Evolutionary conservation across 1,140 invertebrate genomes (phyloP), one percentile per base, ranked within the genome.

Genomic region (Drosophila mayri): DNA sequence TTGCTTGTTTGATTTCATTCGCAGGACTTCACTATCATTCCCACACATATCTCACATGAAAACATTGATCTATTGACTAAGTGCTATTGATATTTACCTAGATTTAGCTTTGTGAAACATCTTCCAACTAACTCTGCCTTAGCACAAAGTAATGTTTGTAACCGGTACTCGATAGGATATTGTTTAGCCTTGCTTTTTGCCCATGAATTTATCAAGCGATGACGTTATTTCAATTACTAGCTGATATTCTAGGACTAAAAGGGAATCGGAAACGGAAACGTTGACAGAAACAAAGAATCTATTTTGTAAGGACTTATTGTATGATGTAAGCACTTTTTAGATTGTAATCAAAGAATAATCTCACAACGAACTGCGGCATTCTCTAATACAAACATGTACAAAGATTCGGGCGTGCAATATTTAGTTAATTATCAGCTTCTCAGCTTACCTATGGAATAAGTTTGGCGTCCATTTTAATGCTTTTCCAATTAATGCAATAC

Each of bases 71-170:
- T 54, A 84, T 72, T 81, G 71, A 55, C 61, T 84, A 84, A 88
- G 41, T 72, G 75, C 66, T 68, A 80, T 73, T 88, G 76, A 85
- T 62, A 75, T 70, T 59, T 47, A 81, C 52, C 7, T 71, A 87
- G 58, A 86, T 52, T 76, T 79, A 79, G 60, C 65, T 68, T 65
- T 52, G 63, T 61, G 44, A 72, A 62, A 90, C 75, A 85, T 88
- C 85, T 88, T 88, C 85, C 85, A 85, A 85, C 71, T 85, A 88
- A 88, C 74, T 87, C 73, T 90, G 84, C 84, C 84, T 88, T 88
- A 90, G 85, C 84, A 88, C 68, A 78, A 78, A 74, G 63, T 73
- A 85, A 85, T 52, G 60, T 85, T 84, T 68, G 50, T 62, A 84
- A 71, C 22, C 75, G 52, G 47, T 64, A 64, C 70, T 86, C 58